Evolutionary conservation across 2,888 invertebrate genomes (phyloP), one percentile per base, ranked within the genome.

Genomic region (Polyploca ridens): DNA sequence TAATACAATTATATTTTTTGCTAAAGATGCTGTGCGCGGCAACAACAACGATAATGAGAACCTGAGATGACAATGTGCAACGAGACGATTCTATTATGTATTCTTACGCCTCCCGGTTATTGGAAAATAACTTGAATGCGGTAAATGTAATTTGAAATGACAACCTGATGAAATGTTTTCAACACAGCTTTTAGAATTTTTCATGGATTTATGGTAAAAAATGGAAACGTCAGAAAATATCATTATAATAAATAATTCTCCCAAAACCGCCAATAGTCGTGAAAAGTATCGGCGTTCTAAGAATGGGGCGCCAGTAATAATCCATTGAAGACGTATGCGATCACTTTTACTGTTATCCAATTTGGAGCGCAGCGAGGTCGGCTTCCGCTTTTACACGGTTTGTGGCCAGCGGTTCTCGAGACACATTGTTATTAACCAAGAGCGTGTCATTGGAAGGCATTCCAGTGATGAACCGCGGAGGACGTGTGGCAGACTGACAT

Each of bases 331-430:
- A 90, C 81, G 89, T 91, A 90, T 92, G 91, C 90, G 92, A 93
- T 89, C 91, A 91, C 90, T 92, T 91, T 92, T 93, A 93, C 93
- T 93, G 92, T 92, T 93, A 93, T 91, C 90, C 92, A 92, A 93
- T 93, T 93, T 92, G 82, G 91, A 91, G 87, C 91, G 88, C 87
- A 84, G 84, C 84, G 84, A 85, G 83, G 83, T 90, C 83, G 88
- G 90, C 92, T 92, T 93, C 92, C 91, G 90, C 91, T 91, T 91
- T 93, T 93, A 90, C 90, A 91, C 88, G 89, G 91, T 91, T 89
- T 93, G 93, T 87, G 91, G 90, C 85, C 77, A 75, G 79, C 81
- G 85, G 77, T 77, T 75, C 76, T 83, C 80, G 77, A 85, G 86
- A 83, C 85, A 84, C 84, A 90, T 91, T 91, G 90, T 90, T 88